These are phyloP conservation scores for Peromyscus maniculatus DNA, from an alignment of 2,113 vertebrate species.

Conservation along the genomic window DNA sequence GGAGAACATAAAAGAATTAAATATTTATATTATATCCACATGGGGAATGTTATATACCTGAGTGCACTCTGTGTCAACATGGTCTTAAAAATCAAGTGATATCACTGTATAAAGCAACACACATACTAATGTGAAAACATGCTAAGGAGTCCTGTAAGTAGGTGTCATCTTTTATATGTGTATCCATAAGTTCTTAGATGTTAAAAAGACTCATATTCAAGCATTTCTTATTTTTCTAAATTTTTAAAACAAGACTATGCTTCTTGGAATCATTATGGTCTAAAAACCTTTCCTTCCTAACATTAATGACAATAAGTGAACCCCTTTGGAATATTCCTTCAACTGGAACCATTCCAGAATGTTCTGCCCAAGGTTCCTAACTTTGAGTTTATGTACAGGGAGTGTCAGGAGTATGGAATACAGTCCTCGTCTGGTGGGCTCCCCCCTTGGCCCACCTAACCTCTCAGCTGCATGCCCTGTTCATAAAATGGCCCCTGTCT, in stretches of 20 bases:
- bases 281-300: neutral
- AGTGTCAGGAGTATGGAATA: too few species aligned
- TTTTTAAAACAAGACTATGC: neutral
- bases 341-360: neutral
- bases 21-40: neutral
- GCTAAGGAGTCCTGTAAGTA: neutral
- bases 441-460: neutral
- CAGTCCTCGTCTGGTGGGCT: neutral
- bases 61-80: neutral
- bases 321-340: neutral
- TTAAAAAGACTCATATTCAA: neutral
- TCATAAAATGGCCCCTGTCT: neutral
- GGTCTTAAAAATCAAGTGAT: neutral
- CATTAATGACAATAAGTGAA: neutral
- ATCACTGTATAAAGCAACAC: neutral
- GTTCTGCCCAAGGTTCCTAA: neutral
- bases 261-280: neutral
- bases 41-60: neutral
- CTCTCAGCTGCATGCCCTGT: neutral
- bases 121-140: too few species aligned
- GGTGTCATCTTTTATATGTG: too few species aligned
- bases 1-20: neutral
- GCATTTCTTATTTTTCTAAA: neutral
- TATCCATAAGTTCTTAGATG: neutral
- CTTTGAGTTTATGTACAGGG: neutral